Conservation (phyloP, 2,113 vertebrate genomes). For the Prunella fulvescens region DNA sequence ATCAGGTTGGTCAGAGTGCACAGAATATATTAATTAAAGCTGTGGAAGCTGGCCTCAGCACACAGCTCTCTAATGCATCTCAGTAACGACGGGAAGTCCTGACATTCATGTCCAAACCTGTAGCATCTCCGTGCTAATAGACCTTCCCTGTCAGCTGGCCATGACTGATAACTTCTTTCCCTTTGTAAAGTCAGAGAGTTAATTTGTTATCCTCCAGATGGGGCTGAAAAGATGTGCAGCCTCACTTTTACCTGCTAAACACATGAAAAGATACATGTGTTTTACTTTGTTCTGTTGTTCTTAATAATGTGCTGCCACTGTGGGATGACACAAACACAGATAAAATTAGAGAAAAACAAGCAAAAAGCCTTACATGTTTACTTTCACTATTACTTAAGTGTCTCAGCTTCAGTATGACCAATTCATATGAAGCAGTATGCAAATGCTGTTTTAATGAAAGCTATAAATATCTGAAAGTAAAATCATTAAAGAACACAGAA, state of each 20-base stretch:
- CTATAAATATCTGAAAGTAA: slow-evolving; percentile 14
- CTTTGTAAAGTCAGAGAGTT: background rate
- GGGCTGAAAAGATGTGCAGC: background rate
- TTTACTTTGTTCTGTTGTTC: background rate
- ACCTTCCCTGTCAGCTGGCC: background rate
- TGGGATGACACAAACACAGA: background rate
- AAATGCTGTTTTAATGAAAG: background rate
- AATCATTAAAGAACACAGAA: background rate
- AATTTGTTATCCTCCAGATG: slow-evolving; percentile 31
- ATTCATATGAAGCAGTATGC: background rate
- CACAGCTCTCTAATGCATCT: background rate
- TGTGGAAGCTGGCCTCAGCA: background rate
- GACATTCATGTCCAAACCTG: background rate
- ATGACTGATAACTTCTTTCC: background rate
- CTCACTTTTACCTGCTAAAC: background rate
- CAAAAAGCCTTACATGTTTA: background rate
- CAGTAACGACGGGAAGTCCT: background rate
- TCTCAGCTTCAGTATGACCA: background rate
- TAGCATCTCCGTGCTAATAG: background rate
- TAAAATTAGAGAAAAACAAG: background rate
- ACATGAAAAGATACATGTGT: background rate
- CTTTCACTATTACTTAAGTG: background rate
- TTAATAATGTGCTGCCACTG: background rate
- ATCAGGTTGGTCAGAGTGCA: slow-evolving; percentile 40
- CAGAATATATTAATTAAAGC: slow-evolving; percentile 51